These are phyloP conservation scores for Callipepla squamata DNA, from an alignment of 2,113 vertebrate genomes.

Conservation along the genomic window DNA sequence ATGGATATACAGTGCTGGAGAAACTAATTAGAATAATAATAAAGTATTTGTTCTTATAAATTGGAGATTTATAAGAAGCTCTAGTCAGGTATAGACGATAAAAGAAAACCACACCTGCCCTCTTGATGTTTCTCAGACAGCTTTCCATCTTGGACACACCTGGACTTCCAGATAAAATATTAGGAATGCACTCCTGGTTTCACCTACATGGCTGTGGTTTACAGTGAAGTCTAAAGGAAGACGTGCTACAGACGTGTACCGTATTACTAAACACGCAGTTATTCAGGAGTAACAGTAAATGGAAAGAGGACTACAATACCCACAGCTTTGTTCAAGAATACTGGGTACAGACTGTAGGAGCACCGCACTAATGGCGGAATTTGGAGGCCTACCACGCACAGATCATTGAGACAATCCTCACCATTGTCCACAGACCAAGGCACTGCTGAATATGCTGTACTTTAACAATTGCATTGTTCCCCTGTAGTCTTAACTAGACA, in stretches of 20 bases:
- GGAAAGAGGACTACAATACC: neutral
- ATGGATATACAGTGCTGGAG: no score
- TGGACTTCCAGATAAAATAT: neutral
- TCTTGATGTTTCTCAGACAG: neutral
- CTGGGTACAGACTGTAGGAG: rapidly evolving
- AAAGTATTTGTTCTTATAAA: neutral
- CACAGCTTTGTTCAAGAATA: neutral
- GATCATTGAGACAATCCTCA: neutral
- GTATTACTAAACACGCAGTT: neutral
- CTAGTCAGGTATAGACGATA: neutral
- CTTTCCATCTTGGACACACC: neutral
- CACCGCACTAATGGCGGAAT: neutral
- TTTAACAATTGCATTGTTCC: neutral
- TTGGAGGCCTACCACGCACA: neutral
- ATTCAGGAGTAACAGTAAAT: neutral
- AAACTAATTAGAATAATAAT: neutral
- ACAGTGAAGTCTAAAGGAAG: neutral
- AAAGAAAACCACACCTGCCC: neutral
- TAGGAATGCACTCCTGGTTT: neutral
- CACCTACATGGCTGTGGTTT: neutral
- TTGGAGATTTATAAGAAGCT: neutral
- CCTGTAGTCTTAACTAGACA: neutral
- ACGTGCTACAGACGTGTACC: neutral
- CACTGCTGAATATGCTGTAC: neutral
- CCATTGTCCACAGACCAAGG: neutral